Conservation (phyloP, 2,113 vertebrate genomes). For the Melanerpes aurifrons region DNA sequence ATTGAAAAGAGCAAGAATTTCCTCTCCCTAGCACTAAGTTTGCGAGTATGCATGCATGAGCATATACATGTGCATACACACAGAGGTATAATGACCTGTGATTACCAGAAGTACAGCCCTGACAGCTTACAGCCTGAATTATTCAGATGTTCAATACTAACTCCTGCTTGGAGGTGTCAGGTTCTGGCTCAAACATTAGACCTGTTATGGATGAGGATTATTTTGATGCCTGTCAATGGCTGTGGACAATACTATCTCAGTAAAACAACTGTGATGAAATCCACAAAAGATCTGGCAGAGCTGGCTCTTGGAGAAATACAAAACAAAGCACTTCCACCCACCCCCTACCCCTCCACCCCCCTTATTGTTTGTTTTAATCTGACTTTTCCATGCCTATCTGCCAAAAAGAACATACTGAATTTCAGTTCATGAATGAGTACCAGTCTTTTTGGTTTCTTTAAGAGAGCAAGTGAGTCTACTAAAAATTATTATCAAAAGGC, state of each 20-base stretch:
- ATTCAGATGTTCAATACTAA: not conserved
- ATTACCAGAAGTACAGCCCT: not conserved
- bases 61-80: no score
- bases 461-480: not conserved
- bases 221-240: slow-evolving; percentile 12
- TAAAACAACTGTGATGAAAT: slow-evolving; percentile 55
- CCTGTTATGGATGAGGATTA: slow-evolving; percentile 9
- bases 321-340: not conserved
- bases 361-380: not conserved
- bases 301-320: slow-evolving; percentile 9
- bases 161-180: not conserved
- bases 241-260: slow-evolving; percentile 43
- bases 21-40: not conserved
- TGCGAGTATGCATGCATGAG: fast-evolving
- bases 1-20: not conserved
- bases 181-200: not conserved
- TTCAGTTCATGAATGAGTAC: not conserved
- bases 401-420: not conserved
- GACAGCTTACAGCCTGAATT: not conserved
- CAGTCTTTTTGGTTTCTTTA: not conserved
- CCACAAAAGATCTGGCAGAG: slow-evolving; percentile 33
- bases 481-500: not conserved
- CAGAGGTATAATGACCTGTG: not conserved
- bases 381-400: not conserved
- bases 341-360: no score